Percentiles rank a stretch among this genome's conserved stretches.
phyloP scores from a whole-genome alignment of 1,140 invertebrate species.

The Pemphigus obesinymphae region DNA sequence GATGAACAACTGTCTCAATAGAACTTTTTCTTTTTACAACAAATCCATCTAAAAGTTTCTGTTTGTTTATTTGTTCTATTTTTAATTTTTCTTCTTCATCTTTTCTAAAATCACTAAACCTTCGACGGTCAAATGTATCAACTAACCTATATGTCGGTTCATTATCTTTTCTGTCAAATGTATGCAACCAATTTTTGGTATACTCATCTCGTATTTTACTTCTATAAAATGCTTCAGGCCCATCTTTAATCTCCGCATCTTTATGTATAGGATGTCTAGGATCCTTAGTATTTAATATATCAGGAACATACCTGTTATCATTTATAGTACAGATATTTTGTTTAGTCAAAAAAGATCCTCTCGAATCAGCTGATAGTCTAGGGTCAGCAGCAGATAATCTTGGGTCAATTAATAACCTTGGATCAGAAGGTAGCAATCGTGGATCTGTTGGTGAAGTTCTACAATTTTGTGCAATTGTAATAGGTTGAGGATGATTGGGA shows the following conservation, averaged over 20 bases:
- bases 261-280: slow-evolving; percentile 37
- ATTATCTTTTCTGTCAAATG: slow-evolving; percentile 30
- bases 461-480: neutral
- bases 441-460: slow-evolving; percentile 14
- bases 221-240: slow-evolving; percentile 34
- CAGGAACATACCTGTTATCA: slow-evolving; percentile 32
- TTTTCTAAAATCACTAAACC: slow-evolving; percentile 29
- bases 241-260: slow-evolving; percentile 35
- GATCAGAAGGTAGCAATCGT: neutral
- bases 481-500: slow-evolving; percentile 64
- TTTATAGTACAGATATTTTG: slow-evolving; percentile 38
- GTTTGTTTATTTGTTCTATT: slow-evolving; percentile 27
- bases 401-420: slow-evolving; percentile 1
- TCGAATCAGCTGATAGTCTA: slow-evolving; percentile 32
- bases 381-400: slow-evolving; percentile 4
- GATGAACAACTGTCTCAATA: neutral
- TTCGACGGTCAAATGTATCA: slow-evolving; percentile 3
- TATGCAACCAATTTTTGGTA: slow-evolving; percentile 35
- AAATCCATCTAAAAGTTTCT: slow-evolving; percentile 35
- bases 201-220: slow-evolving; percentile 37
- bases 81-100: slow-evolving; percentile 36
- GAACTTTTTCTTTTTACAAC: slow-evolving; percentile 25
- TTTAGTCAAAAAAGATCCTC: slow-evolving; percentile 33
- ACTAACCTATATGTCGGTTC: slow-evolving; percentile 9
- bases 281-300: slow-evolving; percentile 32